Evolutionary conservation across 2,888 invertebrate genomes (phyloP), one percentile per base, ranked within the genome.

Genomic region (Phytoseiulus persimilis): DNA sequence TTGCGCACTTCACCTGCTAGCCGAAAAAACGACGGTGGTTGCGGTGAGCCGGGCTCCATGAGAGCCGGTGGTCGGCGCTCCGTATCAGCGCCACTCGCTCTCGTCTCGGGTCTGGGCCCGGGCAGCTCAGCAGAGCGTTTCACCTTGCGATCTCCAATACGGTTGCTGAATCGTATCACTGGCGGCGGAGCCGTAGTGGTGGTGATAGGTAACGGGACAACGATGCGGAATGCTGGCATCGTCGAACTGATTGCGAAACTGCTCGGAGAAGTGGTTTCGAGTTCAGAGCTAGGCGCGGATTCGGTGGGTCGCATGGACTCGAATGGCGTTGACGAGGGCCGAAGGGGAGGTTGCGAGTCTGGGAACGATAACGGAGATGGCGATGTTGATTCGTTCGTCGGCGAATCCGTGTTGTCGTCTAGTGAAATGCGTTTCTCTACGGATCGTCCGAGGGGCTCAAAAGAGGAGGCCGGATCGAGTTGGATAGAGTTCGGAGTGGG

Each of bases 1-100:
- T 87, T 33, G 33, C 87, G 87, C 87, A 87, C 87, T 45, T 87
- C 87, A 87, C 87, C 87, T 32, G 45, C 87, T 39, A 87, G 45
- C 87, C 45, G 39, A 87, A 87, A 87, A 87, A 87, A 87, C 32
- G 87, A n/a, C 65, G 23, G 65, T 65, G 65, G 65, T 23, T 65
- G 65, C 65, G 5, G 65, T 18, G 65, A 65, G 18, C 65, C 28
- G 23, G 28, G 65, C 1, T 28, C 18, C 65, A 65, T 9, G 39
- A 6, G 39, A 39, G 39, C 9, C 11, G 65, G 65, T 65, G 2
- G 18, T 28, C 65, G 39, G 39, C 9, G 9, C 39, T 9, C 39
- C 39, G 39, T 39, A 39, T 39, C 39, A 39, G 39, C 65, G 2
- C 65, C 65, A 65, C 28, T 65, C 65, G 39, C 9, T 39, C 39